Conservation (phyloP, 2,113 vertebrate species). For the Tupaia chinensis region DNA sequence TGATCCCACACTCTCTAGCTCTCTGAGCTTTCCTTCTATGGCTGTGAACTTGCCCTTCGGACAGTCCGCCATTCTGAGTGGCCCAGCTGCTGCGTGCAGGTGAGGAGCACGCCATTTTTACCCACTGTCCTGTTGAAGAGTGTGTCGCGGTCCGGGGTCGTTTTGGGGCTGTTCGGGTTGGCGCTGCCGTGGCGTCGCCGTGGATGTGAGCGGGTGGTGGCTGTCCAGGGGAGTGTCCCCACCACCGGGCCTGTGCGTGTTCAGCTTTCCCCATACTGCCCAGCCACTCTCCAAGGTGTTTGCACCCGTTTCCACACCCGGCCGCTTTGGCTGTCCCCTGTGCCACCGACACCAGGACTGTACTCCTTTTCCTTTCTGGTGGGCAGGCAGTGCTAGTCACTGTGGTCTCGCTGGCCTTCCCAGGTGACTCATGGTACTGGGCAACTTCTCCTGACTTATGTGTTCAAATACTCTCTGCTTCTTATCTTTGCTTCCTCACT, state of each 20-base stretch:
- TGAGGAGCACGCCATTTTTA: background rate
- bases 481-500: background rate
- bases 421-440: background rate
- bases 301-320: background rate
- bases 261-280: background rate
- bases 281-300: background rate
- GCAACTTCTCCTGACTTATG: background rate
- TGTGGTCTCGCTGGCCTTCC: background rate
- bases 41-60: background rate
- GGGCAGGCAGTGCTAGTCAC: accelerated
- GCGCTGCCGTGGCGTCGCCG: accelerated
- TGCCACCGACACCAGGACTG: accelerated
- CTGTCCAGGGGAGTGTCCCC: background rate
- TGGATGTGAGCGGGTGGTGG: accelerated
- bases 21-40: background rate
- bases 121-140: background rate
- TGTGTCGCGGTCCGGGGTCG: accelerated
- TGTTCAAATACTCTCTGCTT: background rate
- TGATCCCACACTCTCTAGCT: background rate
- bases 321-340: accelerated
- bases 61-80: too few relatives aligned
- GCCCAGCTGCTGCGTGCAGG: background rate
- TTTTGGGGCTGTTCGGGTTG: background rate
- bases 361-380: background rate
- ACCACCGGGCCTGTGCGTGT: background rate